Evolutionary conservation across 2,888 invertebrate species (phyloP), one percentile per base, ranked within the genome.

Genomic region (Vesta saturnalis): DNA sequence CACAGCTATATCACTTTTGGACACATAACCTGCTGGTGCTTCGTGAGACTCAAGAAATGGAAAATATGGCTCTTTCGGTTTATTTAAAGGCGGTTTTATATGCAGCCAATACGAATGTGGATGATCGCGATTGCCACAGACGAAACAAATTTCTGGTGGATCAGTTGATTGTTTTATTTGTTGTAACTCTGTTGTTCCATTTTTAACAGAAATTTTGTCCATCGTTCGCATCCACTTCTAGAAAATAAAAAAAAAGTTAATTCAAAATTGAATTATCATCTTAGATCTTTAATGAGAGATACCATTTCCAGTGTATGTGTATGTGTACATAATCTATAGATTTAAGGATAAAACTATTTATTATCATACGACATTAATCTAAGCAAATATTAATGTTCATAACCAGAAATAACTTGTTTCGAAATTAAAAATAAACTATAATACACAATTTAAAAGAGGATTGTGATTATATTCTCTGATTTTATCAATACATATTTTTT

Each of bases 31-130:
- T 64, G 87, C 86, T 0, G 97, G 96, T 12, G 95, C 91, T 73
- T 94, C 93, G 85, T 96, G 96, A 15, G 92, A 91, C 77, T 94
- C 94, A 80, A 97, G 86, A 85, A 97, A 97, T 57, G 96, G 95
- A 85, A 96, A 97, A 84, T 94, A 94, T 8, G 96, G 92, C 83
- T 94, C 94, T 64, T 89, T 87, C 43, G 91, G 87, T 73, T 90
- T 88, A 76, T 89, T 90, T 63, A 89, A 87, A 77, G 90, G 89
- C 69, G 90, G 90, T 81, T 91, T 91, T 55, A 90, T 89, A 72
- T 89, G 86, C 58, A 92, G 78, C 77, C 88, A 87, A 78, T 86
- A 88, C 58, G 87, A 86, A 70, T 90, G 89, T 39, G 87, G 85
- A 71, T 89, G 89, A 73, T 91, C 91, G 73, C 89, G 85, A 56